A percentile compares a stretch with the other conserved stretches of the same genome.
Conservation (phyloP, 1,140 invertebrate genomes). For the Penaeus chinensis region DNA sequence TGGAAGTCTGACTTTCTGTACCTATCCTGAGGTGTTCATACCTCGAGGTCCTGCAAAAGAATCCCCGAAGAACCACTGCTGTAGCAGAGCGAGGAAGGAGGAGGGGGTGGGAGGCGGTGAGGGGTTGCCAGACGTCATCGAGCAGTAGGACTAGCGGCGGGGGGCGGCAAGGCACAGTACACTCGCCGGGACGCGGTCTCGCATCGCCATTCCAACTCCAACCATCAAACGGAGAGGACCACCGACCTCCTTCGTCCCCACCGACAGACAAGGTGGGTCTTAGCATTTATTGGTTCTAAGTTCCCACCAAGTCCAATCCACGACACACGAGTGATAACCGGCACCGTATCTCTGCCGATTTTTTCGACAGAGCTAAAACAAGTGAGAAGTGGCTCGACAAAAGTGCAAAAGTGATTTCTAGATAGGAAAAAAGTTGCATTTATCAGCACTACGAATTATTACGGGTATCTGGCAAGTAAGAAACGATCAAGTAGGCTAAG, state of each 20-base stretch:
- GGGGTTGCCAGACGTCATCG: conserved; percentile 48
- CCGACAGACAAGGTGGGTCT: conserved; percentile 44
- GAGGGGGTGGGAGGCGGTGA: conserved; percentile 18
- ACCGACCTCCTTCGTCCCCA: conserved; percentile 40
- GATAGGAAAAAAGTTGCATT: too few species aligned
- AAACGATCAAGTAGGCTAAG: too few species aligned
- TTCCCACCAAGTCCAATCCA: conserved; percentile 8
- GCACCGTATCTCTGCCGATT: too few species aligned
- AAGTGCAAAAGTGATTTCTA: too few species aligned
- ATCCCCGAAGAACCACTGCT: conserved; percentile 17
- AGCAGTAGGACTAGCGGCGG: conserved; percentile 1
- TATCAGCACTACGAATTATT: too few species aligned
- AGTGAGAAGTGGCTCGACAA: too few species aligned
- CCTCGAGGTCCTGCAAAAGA: conserved; percentile 15
- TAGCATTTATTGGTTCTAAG: conserved; percentile 8
- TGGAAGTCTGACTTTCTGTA: background rate
- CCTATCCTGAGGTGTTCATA: conserved; percentile 14
- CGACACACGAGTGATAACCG: background rate
- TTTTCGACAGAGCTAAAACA: too few species aligned
- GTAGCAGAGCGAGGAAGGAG: conserved; percentile 15
- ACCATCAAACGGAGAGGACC: conserved; percentile 50
- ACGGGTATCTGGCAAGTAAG: too few species aligned
- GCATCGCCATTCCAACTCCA: conserved; percentile 41
- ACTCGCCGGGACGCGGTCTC: conserved; percentile 28
- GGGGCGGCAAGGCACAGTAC: conserved; percentile 26